Evolutionary conservation across 1,140 invertebrate species (phyloP).

Genomic region (Neotoxoptera formosana): DNA sequence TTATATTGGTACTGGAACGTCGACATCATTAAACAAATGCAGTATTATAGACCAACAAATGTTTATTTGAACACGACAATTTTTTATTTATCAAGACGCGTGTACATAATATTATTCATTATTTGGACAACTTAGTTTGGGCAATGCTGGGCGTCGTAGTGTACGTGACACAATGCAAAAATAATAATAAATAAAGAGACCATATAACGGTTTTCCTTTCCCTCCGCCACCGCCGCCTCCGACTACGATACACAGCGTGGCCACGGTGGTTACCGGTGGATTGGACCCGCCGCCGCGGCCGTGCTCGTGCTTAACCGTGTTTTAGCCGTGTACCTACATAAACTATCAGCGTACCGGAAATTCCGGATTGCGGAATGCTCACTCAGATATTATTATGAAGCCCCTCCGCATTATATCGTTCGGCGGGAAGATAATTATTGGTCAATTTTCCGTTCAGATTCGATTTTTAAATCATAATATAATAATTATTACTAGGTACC

Average conservation of each 20-base stretch:
- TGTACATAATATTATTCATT: background rate
- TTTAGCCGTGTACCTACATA: background rate
- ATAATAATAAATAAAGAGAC: slow-evolving; percentile 50
- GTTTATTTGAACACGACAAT: background rate
- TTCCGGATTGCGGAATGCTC: slow-evolving; percentile 29
- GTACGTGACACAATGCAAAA: slow-evolving; percentile 50
- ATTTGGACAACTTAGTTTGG: background rate
- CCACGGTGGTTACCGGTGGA: background rate
- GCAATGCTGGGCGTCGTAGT: background rate
- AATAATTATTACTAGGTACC: too few species aligned
- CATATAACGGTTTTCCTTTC: slow-evolving; percentile 44
- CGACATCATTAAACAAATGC: background rate
- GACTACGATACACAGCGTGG: slow-evolving; percentile 1
- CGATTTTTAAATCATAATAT: background rate
- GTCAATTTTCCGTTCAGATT: background rate
- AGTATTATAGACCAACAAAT: background rate
- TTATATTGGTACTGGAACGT: background rate
- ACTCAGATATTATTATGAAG: background rate
- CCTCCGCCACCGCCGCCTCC: background rate
- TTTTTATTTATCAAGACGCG: background rate
- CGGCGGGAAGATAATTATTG: background rate
- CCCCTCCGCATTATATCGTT: background rate
- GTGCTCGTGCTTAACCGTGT: background rate
- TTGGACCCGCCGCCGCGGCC: background rate
- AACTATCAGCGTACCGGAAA: slow-evolving; percentile 1